Percentiles rank a stretch among this genome's conserved stretches.
phyloP scores from a whole-genome alignment of 35 echinoderm and acorn worm genomes.

The Ptychodera flava region DNA sequence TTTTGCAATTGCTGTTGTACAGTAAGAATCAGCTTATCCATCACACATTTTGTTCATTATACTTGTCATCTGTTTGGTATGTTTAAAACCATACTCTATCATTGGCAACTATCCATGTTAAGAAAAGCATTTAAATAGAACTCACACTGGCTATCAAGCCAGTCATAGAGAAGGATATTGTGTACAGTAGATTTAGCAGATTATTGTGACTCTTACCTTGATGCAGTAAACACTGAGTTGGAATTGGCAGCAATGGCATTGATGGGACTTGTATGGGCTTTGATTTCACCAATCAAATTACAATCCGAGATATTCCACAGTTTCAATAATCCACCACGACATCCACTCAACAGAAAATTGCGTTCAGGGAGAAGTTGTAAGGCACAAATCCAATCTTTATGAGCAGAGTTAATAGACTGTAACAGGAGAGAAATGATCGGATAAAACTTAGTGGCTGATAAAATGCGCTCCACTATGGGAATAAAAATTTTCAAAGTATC shows the following conservation, averaged over 20 bases:
- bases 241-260: slow-evolving; percentile 93
- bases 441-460: too few species aligned
- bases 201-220: slow-evolving; percentile 44
- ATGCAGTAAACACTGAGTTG: slow-evolving; percentile 89
- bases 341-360: slow-evolving; percentile 82
- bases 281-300: slow-evolving; percentile 77
- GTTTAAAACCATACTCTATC: not conserved
- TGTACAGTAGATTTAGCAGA: too few species aligned
- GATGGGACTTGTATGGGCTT: slow-evolving; percentile 92
- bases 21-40: not conserved
- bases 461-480: too few species aligned
- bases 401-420: slow-evolving; percentile 84
- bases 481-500: too few species aligned
- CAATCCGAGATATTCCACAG: slow-evolving; percentile 75
- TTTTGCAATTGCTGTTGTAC: too few species aligned
- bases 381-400: slow-evolving; percentile 98
- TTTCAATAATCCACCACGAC: slow-evolving; percentile 75
- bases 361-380: slow-evolving; percentile 76
- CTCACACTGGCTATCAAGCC: too few species aligned
- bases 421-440: not conserved
- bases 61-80: not conserved
- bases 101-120: not conserved
- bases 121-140: not conserved
- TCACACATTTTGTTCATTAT: not conserved
- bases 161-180: too few species aligned